phyloP scores from a whole-genome alignment of 1,140 invertebrate species.

The Drosophila eugracilis region DNA sequence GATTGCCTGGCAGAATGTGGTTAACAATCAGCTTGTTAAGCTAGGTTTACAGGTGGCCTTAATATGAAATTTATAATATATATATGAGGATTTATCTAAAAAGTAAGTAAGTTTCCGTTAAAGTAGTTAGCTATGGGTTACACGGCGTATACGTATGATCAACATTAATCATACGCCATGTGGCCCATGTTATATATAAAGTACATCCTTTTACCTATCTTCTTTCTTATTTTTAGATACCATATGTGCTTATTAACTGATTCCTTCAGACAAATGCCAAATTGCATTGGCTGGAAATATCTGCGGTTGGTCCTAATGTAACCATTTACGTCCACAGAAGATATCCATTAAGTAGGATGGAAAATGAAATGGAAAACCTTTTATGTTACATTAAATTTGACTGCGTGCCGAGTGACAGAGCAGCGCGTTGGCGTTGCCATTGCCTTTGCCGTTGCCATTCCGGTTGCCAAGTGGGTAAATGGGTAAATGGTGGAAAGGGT shows the following conservation, averaged over 20 bases:
- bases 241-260: not conserved
- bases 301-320: constrained; percentile 33
- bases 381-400: constrained; percentile 54
- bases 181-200: not conserved
- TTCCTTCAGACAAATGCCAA: constrained; percentile 1
- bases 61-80: not conserved
- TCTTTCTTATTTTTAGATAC: too few relatives aligned
- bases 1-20: constrained; percentile 1
- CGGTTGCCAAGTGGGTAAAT: too few relatives aligned
- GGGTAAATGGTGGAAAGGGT: not conserved
- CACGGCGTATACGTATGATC: not conserved
- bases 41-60: not conserved
- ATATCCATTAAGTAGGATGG: constrained; percentile 17
- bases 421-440: too few relatives aligned
- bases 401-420: constrained; percentile 34
- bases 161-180: not conserved
- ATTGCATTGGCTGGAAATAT: constrained; percentile 6
- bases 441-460: too few relatives aligned
- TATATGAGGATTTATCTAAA: not conserved
- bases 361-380: constrained; percentile 47
- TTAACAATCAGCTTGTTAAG: not conserved
- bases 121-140: too few relatives aligned
- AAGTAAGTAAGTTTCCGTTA: too few relatives aligned
- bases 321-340: constrained; percentile 32
- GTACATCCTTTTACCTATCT: not conserved